Base-by-base conservation (phyloP, 2,888 invertebrate species). In the Syrphus vitripennis region DNA sequence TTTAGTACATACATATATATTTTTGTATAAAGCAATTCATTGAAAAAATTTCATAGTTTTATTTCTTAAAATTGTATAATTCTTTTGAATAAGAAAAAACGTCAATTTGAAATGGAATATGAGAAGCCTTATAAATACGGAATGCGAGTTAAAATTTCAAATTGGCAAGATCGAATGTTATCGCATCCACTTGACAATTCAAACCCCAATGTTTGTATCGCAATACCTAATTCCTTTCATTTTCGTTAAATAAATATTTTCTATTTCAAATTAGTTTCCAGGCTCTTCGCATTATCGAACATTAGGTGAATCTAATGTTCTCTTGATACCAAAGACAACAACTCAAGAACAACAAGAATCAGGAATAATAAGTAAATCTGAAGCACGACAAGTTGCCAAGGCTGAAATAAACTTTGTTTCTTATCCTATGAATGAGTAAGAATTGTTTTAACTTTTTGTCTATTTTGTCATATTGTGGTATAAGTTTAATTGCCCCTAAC, bases 361-460 rank as follows among this genome's bases (percentile, higher is more conserved):
- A 0, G 69, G 81, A 21, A 37, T 50, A 1, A 50, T 12, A 9
- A 40, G 12, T 6, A 42, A 71, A 21, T 37, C 21, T 21, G 50
- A 65, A 26, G 3, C n/a, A 12, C 72, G 59, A 12, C 24, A 72
- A 29, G 24, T 71, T 14, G 48, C 42, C 1, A 65, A 50, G 16
- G 37, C 14, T 1, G 31, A 67, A 72, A 40, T 83, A 10, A 83
- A 83, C 29, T 77, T 74, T 16, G 53, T 74, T 0, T 48, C 83
- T 0, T 83, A 80, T 75, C 75, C 83, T 0, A 55, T 79, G 67
- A 61, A 79, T 63, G 75, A 83, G 83, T 83, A 59, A 16, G 14
- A 14, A 31, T 3, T 16, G 12, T n/a, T 7, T 9, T 10, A 10
- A 16, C 55, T 70, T 29, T 34, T n/a, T n/a, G n/a, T n/a, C n/a